A percentile compares a stretch with the other conserved stretches of the same genome.
Conservation (phyloP, 2,888 invertebrate species). For the Tinea trinotella region DNA sequence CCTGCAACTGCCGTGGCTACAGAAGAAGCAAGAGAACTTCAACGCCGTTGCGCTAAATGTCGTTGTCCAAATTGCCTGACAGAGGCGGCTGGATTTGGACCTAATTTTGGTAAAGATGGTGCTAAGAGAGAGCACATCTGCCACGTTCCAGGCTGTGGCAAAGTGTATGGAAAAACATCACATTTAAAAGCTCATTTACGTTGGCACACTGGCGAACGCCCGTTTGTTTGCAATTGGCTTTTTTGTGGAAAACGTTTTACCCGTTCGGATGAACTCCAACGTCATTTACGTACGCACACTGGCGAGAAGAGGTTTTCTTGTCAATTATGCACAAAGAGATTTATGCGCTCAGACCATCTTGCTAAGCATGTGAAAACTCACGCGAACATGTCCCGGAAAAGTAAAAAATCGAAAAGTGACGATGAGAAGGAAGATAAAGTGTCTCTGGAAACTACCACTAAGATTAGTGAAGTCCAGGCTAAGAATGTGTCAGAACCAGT, state of each 20-base stretch:
- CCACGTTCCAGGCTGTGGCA: conserved; percentile 88
- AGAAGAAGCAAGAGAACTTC: conserved; percentile 69
- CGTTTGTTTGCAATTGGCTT: conserved; percentile 90
- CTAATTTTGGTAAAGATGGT: conserved; percentile 79
- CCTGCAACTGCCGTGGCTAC: conserved; percentile 50
- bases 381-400: conserved; percentile 73
- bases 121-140: conserved; percentile 89
- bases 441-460: neutral
- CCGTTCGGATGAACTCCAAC: conserved; percentile 90
- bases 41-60: conserved; percentile 82
- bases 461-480: conserved; percentile 1
- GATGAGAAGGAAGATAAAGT: conserved; percentile 49
- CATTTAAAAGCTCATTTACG: conserved; percentile 93
- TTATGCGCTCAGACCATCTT: conserved; percentile 95
- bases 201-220: conserved; percentile 95
- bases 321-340: conserved; percentile 88
- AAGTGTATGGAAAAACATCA: conserved; percentile 94
- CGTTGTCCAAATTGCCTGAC: conserved; percentile 86
- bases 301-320: conserved; percentile 92
- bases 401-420: conserved; percentile 50
- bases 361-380: conserved; percentile 94
- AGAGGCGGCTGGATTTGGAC: conserved; percentile 83
- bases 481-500: conserved; percentile 8
- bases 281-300: conserved; percentile 91
- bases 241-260: conserved; percentile 94